Conservation (phyloP, 2,888 invertebrate species). For the Agrochola lychnidis region DNA sequence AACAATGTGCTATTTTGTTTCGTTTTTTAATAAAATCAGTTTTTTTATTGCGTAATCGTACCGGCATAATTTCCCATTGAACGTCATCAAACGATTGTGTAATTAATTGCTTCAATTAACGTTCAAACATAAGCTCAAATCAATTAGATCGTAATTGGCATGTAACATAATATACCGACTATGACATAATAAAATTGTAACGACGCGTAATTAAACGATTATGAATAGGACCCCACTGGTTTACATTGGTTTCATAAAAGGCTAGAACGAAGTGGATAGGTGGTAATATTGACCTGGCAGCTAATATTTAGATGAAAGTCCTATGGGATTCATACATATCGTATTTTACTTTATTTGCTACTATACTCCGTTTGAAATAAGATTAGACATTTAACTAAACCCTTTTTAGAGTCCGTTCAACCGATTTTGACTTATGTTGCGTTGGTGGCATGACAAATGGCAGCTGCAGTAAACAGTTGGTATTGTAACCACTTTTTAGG, state of each 20-base stretch:
- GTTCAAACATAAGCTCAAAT: constrained; percentile 35
- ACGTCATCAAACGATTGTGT: constrained; percentile 36
- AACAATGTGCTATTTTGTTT: constrained; percentile 1
- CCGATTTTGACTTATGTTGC: no score
- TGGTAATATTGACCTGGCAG: background rate
- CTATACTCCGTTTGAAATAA: no score
- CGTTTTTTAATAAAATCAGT: background rate
- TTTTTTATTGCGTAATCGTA: constrained; percentile 13
- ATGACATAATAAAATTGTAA: constrained; percentile 26
- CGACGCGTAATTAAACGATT: constrained; percentile 1
- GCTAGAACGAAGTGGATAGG: background rate
- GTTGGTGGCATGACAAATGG: no score
- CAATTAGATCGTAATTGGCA: constrained; percentile 38
- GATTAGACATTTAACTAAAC: no score
- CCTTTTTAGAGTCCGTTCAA: no score
- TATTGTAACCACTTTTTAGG: no score
- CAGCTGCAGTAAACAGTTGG: no score
- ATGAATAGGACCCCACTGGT: background rate
- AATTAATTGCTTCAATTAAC: constrained; percentile 39
- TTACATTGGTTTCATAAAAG: background rate
- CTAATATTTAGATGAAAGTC: background rate
- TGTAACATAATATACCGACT: constrained; percentile 24
- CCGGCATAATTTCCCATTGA: constrained; percentile 31
- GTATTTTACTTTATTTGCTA: no score
- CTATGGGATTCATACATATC: background rate